Conservation (phyloP, 2,113 vertebrate species). For the Aramus guarauna region DNA sequence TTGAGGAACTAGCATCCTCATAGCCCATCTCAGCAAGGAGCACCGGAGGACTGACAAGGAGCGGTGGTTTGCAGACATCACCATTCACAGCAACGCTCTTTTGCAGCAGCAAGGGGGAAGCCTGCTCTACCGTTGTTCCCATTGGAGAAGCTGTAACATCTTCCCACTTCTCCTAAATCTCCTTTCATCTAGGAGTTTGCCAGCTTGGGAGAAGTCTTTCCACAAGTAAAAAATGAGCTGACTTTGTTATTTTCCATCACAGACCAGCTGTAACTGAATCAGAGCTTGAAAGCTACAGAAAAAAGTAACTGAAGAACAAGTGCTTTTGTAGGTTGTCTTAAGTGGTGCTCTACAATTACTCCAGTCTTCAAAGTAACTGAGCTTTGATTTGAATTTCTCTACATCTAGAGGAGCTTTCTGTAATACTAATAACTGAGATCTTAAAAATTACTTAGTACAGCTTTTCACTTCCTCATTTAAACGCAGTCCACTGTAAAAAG, state of each 20-base stretch:
- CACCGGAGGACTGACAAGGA: not conserved
- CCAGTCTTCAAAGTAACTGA: not conserved
- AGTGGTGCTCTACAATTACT: not conserved
- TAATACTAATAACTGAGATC: conserved; percentile 27
- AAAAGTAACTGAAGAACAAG: not conserved
- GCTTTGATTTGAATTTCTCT: conserved; percentile 2
- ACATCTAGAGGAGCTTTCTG: not conserved
- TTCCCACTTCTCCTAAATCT: not conserved
- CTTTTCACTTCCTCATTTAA: conserved; percentile 23
- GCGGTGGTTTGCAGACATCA: not conserved
- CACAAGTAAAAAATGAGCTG: not conserved
- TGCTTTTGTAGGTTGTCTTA: not conserved
- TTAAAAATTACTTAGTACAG: not conserved
- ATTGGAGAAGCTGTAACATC: not conserved
- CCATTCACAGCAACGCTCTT: fast-evolving
- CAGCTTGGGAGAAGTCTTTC: not conserved
- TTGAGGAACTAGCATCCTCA: not conserved
- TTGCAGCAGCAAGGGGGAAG: not conserved
- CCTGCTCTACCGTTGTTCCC: not conserved
- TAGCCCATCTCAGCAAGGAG: not conserved
- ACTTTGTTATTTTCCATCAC: not conserved
- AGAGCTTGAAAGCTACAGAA: not conserved
- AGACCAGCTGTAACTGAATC: not conserved
- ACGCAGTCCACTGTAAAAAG: conserved; percentile 25
- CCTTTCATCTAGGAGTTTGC: not conserved